Evolutionary conservation across 2,113 vertebrate species (phyloP).

Genomic region (Hippocampus guttulatus): DNA sequence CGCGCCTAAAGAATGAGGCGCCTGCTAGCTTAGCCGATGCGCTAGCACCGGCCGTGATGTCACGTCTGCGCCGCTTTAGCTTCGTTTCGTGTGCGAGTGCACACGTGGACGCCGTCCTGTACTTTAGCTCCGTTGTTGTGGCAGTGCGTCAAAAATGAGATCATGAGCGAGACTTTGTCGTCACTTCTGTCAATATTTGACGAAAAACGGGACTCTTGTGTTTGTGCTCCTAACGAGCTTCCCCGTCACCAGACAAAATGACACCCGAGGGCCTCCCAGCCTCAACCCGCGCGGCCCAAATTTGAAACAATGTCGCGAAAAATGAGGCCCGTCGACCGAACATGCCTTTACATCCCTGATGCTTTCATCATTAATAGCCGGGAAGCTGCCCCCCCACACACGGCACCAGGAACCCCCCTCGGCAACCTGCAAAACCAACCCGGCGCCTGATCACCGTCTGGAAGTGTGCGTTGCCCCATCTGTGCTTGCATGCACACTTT

Average conservation of each 20-base stretch:
- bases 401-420: slow-evolving; percentile 15
- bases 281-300: background rate
- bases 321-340: background rate
- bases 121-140: background rate
- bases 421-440: slow-evolving; percentile 43
- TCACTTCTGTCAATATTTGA: slow-evolving; percentile 14
- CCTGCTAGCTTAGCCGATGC: background rate
- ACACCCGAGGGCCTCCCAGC: background rate
- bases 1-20: background rate
- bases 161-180: background rate
- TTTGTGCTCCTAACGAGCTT: background rate
- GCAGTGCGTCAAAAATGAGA: background rate
- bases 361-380: slow-evolving; percentile 50
- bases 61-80: background rate
- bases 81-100: background rate
- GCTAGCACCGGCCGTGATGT: background rate
- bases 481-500: background rate
- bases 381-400: slow-evolving; percentile 21
- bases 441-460: background rate
- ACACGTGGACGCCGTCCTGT: background rate
- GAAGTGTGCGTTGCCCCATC: background rate
- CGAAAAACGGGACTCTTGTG: background rate
- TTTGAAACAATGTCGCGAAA: background rate
- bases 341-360: slow-evolving; percentile 1
- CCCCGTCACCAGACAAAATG: background rate